Conservation (phyloP, 2,797 vertebrate species). For the Loriculus beryllinus region DNA sequence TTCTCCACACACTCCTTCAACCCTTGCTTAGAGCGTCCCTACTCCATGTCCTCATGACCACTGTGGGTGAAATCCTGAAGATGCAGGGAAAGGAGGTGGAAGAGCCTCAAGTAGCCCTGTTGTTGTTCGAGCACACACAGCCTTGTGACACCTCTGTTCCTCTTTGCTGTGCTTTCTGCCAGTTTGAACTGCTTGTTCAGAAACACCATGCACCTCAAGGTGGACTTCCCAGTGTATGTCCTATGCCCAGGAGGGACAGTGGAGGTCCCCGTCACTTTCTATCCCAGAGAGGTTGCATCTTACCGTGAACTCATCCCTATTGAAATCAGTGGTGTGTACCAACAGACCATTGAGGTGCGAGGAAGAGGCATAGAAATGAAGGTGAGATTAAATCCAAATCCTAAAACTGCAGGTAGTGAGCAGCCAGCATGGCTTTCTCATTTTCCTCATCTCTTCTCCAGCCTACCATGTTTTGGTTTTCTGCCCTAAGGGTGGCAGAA, state of each 20-base stretch:
- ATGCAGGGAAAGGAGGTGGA: neutral
- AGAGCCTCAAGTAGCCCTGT: neutral
- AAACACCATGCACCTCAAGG: constrained; percentile 75
- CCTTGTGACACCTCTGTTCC: neutral
- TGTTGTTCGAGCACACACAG: neutral
- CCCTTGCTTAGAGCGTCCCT: neutral
- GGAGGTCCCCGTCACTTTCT: constrained; percentile 82
- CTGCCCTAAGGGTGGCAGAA: neutral
- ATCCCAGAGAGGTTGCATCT: constrained; percentile 74
- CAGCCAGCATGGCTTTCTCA: neutral
- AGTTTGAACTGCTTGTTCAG: constrained; percentile 83
- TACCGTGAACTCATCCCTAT: constrained; percentile 83
- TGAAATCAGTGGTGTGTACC: constrained; percentile 79
- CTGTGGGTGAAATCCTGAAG: neutral
- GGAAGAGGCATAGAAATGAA: constrained; percentile 86
- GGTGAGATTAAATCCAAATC: constrained; percentile 68
- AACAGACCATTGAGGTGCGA: constrained; percentile 77
- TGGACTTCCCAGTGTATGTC: constrained; percentile 71
- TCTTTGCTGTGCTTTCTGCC: neutral
- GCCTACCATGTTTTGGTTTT: neutral
- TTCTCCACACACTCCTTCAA: accelerated
- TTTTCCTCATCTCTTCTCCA: neutral
- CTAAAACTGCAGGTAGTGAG: neutral
- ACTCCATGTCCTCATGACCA: neutral
- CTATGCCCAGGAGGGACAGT: constrained; percentile 74